phyloP scores from a whole-genome alignment of 2,888 invertebrate genomes.

The Nomada ferruginata region DNA sequence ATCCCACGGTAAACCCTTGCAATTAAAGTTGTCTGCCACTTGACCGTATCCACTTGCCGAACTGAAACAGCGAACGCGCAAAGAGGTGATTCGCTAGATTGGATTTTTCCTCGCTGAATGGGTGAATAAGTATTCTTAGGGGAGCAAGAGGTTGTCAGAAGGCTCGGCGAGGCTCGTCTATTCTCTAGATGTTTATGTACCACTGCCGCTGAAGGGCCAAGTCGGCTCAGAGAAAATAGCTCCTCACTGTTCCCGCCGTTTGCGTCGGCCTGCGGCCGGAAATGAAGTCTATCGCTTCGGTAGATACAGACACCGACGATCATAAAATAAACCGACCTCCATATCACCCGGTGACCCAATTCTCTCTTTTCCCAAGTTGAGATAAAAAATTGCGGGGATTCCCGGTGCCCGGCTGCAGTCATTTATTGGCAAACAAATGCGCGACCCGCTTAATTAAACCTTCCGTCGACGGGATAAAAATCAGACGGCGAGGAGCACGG shows the following conservation, averaged over 20 bases:
- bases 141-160: background rate
- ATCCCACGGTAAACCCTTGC: too few species aligned
- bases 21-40: background rate
- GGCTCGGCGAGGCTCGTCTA: background rate
- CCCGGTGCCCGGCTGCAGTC: too few species aligned
- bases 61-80: too few species aligned
- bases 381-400: background rate
- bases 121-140: background rate
- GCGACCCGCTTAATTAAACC: too few species aligned
- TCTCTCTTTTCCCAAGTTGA: background rate
- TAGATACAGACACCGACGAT: background rate
- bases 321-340: background rate
- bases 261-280: constrained; percentile 1
- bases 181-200: constrained; percentile 3
- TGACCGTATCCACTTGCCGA: background rate
- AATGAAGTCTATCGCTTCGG: background rate
- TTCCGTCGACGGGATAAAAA: too few species aligned
- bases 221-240: constrained; percentile 26
- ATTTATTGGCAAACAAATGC: too few species aligned
- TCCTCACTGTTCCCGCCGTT: constrained; percentile 15
- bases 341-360: background rate
- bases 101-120: background rate
- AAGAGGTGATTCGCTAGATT: too few species aligned
- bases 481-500: too few species aligned
- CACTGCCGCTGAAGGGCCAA: constrained; percentile 8